phyloP scores from a whole-genome alignment of 23 tunicate genomes.

The Pegea sp. region DNA sequence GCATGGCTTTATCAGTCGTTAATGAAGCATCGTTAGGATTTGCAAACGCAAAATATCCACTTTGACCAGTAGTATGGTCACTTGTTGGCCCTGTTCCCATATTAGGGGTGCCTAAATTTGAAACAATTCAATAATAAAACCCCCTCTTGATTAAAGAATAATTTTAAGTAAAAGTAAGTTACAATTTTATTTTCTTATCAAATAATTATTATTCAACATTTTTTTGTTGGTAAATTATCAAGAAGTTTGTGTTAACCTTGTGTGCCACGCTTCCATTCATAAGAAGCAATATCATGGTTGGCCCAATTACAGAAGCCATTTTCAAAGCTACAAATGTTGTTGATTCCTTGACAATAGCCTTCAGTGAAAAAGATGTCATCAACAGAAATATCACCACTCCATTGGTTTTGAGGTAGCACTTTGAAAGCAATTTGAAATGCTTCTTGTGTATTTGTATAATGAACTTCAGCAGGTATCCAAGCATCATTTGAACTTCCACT shows the following conservation, averaged over 20 bases:
- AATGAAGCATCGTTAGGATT: constrained; percentile 12
- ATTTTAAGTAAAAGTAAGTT: neutral
- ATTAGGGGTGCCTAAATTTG: constrained; percentile 15
- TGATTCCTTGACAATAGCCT: constrained; percentile 31
- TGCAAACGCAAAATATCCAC: constrained; percentile 45
- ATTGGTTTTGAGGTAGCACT: constrained; percentile 16
- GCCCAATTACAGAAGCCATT: constrained; percentile 36
- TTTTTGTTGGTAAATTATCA: neutral
- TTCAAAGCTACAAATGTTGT: constrained; percentile 43
- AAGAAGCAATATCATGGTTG: constrained; percentile 20
- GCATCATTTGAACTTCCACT: constrained; percentile 15
- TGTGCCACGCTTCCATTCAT: constrained; percentile 27
- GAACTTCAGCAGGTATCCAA: constrained; percentile 31
- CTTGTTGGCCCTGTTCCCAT: constrained; percentile 33
- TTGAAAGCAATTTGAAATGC: constrained; percentile 21
- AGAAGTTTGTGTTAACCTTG: constrained; percentile 7
- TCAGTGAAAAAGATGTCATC: constrained; percentile 65
- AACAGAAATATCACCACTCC: constrained; percentile 69
- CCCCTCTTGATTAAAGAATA: neutral
- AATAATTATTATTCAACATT: too few species aligned
- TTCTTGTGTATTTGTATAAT: constrained; percentile 8
- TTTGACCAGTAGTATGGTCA: constrained; percentile 46
- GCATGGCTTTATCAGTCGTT: constrained; percentile 12
- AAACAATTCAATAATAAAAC: too few species aligned
- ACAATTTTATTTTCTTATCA: neutral